These are phyloP conservation scores for Pseudomyrmex sp. DNA, from an alignment of 1,140 invertebrate genomes.

Conservation along the genomic window DNA sequence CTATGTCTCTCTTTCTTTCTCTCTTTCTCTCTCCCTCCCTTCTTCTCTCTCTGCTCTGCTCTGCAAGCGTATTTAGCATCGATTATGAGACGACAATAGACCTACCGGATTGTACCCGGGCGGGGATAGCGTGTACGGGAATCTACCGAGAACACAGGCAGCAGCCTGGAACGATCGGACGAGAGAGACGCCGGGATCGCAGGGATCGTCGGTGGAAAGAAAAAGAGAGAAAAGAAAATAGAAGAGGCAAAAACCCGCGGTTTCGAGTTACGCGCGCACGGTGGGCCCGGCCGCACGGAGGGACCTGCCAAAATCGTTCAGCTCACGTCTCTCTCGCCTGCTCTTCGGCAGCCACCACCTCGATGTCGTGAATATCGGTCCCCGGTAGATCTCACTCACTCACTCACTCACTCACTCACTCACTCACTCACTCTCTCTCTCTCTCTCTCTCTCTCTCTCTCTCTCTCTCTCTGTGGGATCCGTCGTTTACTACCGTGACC, in stretches of 20 bases:
- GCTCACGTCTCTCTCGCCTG: conserved; percentile 49
- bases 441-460: no score
- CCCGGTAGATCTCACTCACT: background rate
- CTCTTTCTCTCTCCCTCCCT: background rate
- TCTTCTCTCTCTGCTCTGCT: conserved; percentile 41
- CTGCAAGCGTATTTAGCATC: conserved; percentile 77
- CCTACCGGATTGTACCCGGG: conserved; percentile 73
- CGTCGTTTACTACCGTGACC: conserved; percentile 12
- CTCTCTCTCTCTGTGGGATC: conserved; percentile 1
- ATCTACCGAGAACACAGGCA: conserved; percentile 36
- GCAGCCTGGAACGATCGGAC: conserved; percentile 14
- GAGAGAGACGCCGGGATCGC: conserved; percentile 9
- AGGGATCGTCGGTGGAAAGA: background rate
- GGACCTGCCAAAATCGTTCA: conserved; percentile 75
- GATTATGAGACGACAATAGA: conserved; percentile 81
- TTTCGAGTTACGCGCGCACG: conserved; percentile 76
- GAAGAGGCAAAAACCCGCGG: conserved; percentile 57
- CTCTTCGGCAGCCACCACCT: conserved; percentile 8
- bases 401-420: no score
- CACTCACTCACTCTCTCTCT: no score
- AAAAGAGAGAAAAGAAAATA: conserved; percentile 13
- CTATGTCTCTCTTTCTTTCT: conserved; percentile 14
- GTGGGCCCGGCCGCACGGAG: conserved; percentile 64
- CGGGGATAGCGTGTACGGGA: conserved; percentile 5
- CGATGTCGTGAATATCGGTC: conserved; percentile 27